phyloP scores from a whole-genome alignment of 2,113 vertebrate species.

The Phylloscopus trochiloides region DNA sequence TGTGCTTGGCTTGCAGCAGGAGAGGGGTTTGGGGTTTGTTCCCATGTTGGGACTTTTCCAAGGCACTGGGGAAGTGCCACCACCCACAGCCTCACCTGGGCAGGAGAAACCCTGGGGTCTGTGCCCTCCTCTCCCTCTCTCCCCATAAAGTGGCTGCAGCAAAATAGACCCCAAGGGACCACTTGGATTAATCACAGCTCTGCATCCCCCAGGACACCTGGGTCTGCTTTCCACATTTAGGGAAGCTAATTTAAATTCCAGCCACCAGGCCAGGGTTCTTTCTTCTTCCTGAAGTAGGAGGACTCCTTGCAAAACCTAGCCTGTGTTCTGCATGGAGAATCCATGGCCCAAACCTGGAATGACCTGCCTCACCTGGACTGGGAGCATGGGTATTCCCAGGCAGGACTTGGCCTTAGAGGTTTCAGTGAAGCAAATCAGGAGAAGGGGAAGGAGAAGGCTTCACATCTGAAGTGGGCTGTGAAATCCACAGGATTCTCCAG shows the following conservation, averaged over 20 bases:
- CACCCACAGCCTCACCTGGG: neutral
- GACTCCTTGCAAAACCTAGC: neutral
- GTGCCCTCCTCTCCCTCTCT: neutral
- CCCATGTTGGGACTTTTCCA: neutral
- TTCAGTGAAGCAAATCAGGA: neutral
- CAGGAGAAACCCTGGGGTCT: neutral
- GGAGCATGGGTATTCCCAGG: neutral
- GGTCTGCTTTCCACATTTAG: conserved; percentile 31
- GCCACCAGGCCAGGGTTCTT: neutral
- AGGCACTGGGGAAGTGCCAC: neutral
- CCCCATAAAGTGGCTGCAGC: neutral
- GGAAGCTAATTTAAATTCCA: conserved; percentile 28
- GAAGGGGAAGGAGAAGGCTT: neutral
- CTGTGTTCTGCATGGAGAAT: neutral
- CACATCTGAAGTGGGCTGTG: neutral
- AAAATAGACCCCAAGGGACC: neutral
- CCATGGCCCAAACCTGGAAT: neutral
- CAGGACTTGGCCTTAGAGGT: neutral
- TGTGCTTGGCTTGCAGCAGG: neutral
- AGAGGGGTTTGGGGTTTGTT: neutral
- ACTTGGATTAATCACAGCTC: neutral
- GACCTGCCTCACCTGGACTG: neutral
- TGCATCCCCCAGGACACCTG: conserved; percentile 5
- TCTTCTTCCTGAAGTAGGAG: neutral
- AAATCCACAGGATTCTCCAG: neutral